Evolutionary conservation across 2,797 vertebrate species (phyloP).

Genomic region (Trachurus trachurus): DNA sequence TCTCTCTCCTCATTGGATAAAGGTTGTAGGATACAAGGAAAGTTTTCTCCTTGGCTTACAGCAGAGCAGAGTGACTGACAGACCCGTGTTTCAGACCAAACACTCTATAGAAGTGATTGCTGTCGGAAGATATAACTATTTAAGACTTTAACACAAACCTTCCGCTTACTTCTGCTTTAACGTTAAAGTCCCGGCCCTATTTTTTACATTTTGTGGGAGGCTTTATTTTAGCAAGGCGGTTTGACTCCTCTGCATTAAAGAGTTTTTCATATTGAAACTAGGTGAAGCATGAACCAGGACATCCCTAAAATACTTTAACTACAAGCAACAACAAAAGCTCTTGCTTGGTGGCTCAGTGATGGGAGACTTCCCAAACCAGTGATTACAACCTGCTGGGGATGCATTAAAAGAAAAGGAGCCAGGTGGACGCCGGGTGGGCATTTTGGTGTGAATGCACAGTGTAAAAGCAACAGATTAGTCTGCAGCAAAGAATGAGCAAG

Average conservation of each 20-base stretch:
- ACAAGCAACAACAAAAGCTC: neutral
- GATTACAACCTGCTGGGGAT: constrained; percentile 13
- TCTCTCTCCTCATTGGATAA: too few species aligned
- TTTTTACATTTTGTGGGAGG: neutral
- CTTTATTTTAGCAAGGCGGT: neutral
- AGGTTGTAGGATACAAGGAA: too few species aligned
- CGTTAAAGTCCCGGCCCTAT: too few species aligned
- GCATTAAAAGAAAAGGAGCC: constrained; percentile 13
- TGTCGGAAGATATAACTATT: too few species aligned
- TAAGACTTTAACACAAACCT: too few species aligned
- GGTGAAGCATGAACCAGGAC: neutral
- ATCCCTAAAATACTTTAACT: neutral
- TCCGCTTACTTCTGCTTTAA: too few species aligned
- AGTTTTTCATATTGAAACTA: neutral
- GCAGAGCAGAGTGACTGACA: too few species aligned
- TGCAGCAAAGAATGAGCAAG: constrained; percentile 2
- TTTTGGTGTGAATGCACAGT: constrained; percentile 6
- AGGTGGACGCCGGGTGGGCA: neutral
- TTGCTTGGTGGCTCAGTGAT: neutral
- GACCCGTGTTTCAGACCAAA: too few species aligned
- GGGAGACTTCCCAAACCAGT: neutral
- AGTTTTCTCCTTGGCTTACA: too few species aligned
- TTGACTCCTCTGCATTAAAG: neutral
- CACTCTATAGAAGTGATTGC: too few species aligned
- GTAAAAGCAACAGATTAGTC: constrained; percentile 9